These are phyloP conservation scores for Crematogaster levior DNA, from an alignment of 2,888 invertebrate genomes.

Conservation along the genomic window DNA sequence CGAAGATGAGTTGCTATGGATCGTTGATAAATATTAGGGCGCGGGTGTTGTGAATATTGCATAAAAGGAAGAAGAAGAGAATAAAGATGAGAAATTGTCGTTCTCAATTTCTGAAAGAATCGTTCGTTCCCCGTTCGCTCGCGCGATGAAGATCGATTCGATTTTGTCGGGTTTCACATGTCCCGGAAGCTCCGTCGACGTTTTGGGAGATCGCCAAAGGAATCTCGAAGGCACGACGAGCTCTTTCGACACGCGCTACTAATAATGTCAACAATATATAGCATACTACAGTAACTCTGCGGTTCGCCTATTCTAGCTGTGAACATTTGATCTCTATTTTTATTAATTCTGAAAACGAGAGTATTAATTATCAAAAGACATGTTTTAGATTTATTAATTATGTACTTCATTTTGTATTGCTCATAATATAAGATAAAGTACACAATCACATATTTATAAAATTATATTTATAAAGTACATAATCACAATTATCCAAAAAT, in stretches of 20 bases:
- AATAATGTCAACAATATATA: slow-evolving; percentile 64
- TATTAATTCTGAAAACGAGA: background rate
- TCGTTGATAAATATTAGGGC: slow-evolving; percentile 35
- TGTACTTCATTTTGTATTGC: too few relatives aligned
- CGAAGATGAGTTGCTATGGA: slow-evolving; percentile 7
- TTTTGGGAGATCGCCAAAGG: slow-evolving; percentile 78
- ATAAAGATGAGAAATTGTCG: slow-evolving; percentile 11
- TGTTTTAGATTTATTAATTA: background rate
- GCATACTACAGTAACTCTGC: background rate
- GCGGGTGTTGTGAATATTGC: slow-evolving; percentile 16
- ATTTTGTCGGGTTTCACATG: slow-evolving; percentile 61
- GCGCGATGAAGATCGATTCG: slow-evolving; percentile 24
- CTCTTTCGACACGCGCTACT: slow-evolving; percentile 48
- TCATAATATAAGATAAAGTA: background rate
- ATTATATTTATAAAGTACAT: too few relatives aligned
- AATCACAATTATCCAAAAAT: background rate
- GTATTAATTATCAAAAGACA: background rate
- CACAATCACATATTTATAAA: background rate
- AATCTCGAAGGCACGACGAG: slow-evolving; percentile 64
- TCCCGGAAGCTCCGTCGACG: slow-evolving; percentile 66
- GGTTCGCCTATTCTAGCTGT: background rate
- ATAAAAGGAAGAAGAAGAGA: background rate
- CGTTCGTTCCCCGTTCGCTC: background rate
- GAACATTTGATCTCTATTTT: background rate
- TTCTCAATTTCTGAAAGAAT: slow-evolving; percentile 10